phyloP scores from a whole-genome alignment of 2,888 invertebrate genomes.

The Protonemura montana region DNA sequence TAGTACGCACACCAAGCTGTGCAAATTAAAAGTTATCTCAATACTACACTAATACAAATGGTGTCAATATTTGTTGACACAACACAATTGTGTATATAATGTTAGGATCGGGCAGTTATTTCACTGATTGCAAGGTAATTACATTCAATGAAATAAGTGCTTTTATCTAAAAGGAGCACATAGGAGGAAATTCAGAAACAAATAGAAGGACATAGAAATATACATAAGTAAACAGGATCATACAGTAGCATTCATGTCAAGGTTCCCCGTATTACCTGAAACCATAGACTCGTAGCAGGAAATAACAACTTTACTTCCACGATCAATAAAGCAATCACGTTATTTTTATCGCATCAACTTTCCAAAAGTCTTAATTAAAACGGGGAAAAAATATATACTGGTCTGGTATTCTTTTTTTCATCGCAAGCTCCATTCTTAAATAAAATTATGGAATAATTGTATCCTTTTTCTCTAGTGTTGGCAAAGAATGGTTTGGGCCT shows the following conservation, averaged over 20 bases:
- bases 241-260: background rate
- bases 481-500: background rate
- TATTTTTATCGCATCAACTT: constrained; percentile 7
- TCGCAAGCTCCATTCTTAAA: background rate
- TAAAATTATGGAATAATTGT: background rate
- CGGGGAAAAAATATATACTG: background rate
- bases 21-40: background rate
- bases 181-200: too few relatives aligned
- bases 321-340: constrained; percentile 7
- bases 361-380: background rate
- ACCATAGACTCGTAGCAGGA: background rate
- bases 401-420: background rate
- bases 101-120: background rate
- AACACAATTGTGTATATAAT: background rate
- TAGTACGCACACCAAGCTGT: background rate
- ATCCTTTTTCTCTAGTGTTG: background rate
- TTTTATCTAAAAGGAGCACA: too few relatives aligned
- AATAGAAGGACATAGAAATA: too few relatives aligned
- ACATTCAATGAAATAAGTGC: background rate
- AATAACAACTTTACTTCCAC: background rate
- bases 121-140: background rate
- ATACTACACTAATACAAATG: background rate
- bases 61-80: background rate
- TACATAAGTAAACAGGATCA: background rate
- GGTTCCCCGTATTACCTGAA: background rate